Conservation (phyloP, 2,888 invertebrate species). For the Xylota segnis region DNA sequence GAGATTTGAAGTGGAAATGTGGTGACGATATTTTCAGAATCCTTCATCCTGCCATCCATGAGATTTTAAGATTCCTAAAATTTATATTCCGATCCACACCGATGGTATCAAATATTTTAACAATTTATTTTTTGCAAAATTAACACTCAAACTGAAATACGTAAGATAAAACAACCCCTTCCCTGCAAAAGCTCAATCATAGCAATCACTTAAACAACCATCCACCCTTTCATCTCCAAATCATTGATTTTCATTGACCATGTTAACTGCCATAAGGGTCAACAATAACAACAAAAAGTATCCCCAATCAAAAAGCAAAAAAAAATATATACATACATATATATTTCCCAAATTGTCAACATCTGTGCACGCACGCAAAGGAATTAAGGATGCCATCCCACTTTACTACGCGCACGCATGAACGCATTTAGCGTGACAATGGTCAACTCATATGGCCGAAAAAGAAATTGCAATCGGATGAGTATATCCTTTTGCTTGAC, state of each 20-base stretch:
- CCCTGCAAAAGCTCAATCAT: not conserved
- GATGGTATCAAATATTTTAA: too few species aligned
- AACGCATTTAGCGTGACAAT: constrained; percentile 74
- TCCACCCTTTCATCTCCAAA: constrained; percentile 57
- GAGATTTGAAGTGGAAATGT: too few species aligned
- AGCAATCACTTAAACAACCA: constrained; percentile 62
- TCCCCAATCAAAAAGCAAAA: not conserved
- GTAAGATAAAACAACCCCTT: too few species aligned
- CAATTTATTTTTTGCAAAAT: too few species aligned
- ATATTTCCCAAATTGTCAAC: constrained; percentile 46
- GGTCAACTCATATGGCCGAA: constrained; percentile 31
- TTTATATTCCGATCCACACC: too few species aligned
- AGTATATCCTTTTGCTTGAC: constrained; percentile 43
- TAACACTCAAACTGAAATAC: too few species aligned
- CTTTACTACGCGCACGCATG: constrained; percentile 51
- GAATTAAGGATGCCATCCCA: constrained; percentile 44
- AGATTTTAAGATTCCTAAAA: too few species aligned
- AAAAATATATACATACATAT: not conserved
- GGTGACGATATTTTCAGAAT: too few species aligned
- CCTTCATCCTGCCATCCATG: too few species aligned
- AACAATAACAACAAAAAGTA: constrained; percentile 42
- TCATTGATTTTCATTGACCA: constrained; percentile 76
- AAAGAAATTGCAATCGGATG: constrained; percentile 68
- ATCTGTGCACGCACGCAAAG: constrained; percentile 61
- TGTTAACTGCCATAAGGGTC: constrained; percentile 64